These are phyloP conservation scores for Trichonephila clavipes DNA, from an alignment of 1,140 invertebrate genomes.

Conservation along the genomic window DNA sequence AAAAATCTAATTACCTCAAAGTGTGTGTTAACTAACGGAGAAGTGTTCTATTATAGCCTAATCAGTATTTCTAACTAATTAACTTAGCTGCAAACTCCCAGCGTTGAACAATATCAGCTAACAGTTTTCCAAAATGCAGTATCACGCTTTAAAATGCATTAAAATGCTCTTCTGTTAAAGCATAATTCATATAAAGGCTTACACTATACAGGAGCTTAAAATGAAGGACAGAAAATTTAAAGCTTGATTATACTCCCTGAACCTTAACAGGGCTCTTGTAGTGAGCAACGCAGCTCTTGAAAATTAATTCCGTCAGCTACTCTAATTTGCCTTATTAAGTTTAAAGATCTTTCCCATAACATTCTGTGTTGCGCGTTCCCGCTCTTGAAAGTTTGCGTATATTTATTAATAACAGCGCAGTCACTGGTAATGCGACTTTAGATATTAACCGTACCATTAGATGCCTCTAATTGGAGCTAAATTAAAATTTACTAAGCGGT, in stretches of 20 bases:
- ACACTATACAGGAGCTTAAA: neutral
- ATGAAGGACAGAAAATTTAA: neutral
- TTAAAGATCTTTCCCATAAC: conserved; percentile 18
- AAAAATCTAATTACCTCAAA: neutral
- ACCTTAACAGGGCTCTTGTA: neutral
- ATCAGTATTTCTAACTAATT: conserved; percentile 10
- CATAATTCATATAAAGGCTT: conserved; percentile 14
- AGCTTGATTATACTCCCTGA: conserved; percentile 9
- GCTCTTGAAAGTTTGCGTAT: conserved; percentile 43
- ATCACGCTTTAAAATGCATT: conserved; percentile 39
- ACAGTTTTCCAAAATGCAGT: neutral
- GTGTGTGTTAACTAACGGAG: neutral
- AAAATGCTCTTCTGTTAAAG: neutral
- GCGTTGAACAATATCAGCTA: conserved; percentile 3
- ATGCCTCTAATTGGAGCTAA: neutral
- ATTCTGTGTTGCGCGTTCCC: neutral
- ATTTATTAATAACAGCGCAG: conserved; percentile 32
- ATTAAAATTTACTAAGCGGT: conserved; percentile 10
- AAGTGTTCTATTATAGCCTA: neutral
- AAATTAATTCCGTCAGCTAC: conserved; percentile 51
- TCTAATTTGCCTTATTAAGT: conserved; percentile 60
- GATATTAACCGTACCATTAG: conserved; percentile 44
- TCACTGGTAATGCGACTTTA: conserved; percentile 22
- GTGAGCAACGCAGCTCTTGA: conserved; percentile 3
- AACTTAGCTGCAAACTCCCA: neutral